phyloP scores from a whole-genome alignment of 2,797 vertebrate genomes.

The Chromobotia macracanthus region DNA sequence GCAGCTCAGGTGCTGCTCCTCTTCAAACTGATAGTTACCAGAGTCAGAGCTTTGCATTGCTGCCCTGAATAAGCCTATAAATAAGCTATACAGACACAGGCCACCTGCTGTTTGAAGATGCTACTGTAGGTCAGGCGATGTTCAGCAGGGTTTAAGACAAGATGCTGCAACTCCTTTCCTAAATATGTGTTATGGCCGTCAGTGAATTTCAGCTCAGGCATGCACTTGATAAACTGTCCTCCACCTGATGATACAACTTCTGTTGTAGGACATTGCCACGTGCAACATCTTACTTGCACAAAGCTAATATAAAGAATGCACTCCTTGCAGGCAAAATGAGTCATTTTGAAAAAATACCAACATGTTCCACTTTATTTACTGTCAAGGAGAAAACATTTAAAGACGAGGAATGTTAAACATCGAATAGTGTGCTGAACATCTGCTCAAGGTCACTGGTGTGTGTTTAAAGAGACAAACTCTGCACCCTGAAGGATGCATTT shows the following conservation, averaged over 20 bases:
- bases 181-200: neutral
- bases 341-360: conserved; percentile 13
- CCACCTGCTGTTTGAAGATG: neutral
- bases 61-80: conserved; percentile 1
- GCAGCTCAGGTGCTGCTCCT: conserved; percentile 19
- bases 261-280: neutral
- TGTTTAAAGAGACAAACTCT: conserved; percentile 12
- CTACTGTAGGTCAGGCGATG: neutral
- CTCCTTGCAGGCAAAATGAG: neutral
- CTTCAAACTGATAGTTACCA: neutral
- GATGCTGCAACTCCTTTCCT: neutral
- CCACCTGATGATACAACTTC: neutral
- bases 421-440: neutral
- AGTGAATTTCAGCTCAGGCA: conserved; percentile 1
- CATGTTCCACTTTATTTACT: neutral
- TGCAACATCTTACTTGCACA: neutral
- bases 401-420: conserved; percentile 8
- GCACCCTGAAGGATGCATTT: neutral
- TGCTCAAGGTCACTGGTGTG: conserved; percentile 17
- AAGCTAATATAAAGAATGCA: neutral
- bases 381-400: conserved; percentile 1
- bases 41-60: neutral
- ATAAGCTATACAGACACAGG: neutral
- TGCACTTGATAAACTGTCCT: neutral
- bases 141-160: neutral